Conservation (phyloP, 2,797 vertebrate genomes). For the Dendrocincla tyrannina region DNA sequence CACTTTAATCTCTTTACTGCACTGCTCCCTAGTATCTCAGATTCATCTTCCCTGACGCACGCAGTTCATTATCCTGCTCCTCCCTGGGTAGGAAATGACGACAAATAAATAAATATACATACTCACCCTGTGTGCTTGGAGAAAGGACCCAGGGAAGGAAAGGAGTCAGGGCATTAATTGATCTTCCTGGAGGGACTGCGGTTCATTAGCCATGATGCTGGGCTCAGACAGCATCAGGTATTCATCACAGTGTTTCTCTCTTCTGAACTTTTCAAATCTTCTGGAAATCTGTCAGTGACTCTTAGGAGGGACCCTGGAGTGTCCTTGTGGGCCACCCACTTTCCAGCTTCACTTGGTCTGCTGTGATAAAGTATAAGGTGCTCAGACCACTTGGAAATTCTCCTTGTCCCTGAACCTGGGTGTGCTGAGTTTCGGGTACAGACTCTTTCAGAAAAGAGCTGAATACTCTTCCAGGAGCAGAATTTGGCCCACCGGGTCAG, state of each 20-base stretch:
- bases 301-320: not conserved
- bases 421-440: not conserved
- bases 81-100: slow-evolving; percentile 82
- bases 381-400: not conserved
- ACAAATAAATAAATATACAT: slow-evolving; percentile 79
- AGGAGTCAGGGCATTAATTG: slow-evolving; percentile 61
- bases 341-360: not conserved
- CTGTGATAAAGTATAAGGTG: not conserved
- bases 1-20: slow-evolving; percentile 86
- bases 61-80: slow-evolving; percentile 82
- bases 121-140: slow-evolving; percentile 12
- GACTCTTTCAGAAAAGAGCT: not conserved
- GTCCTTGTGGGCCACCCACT: not conserved
- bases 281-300: slow-evolving; percentile 1
- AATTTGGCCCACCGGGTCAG: not conserved
- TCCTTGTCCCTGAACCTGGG: not conserved
- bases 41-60: slow-evolving; percentile 87
- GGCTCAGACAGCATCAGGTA: slow-evolving; percentile 51
- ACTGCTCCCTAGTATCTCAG: slow-evolving; percentile 83
- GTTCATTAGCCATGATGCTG: slow-evolving; percentile 74
- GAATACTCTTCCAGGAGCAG: not conserved
- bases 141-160: slow-evolving; percentile 61
- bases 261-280: slow-evolving; percentile 31
- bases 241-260: slow-evolving; percentile 29
- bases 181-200: slow-evolving; percentile 72